Evolutionary conservation across 2,113 vertebrate species (phyloP).

Genomic region (Chaetorhynchus papuensis): DNA sequence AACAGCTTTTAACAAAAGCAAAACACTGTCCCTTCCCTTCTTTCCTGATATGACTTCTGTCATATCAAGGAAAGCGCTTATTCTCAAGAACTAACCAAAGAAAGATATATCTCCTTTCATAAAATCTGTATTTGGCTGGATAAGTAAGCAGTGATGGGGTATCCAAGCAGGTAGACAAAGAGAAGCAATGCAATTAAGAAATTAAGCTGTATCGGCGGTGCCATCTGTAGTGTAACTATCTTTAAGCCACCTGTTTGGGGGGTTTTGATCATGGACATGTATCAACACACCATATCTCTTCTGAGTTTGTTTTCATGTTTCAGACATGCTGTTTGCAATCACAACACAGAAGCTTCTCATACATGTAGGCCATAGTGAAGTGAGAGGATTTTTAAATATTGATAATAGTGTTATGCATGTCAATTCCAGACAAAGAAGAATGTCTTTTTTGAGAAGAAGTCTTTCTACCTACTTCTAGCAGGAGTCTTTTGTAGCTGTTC

Average conservation of each 20-base stretch:
- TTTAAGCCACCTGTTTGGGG: not conserved
- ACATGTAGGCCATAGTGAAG: not conserved
- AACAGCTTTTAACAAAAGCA: not conserved
- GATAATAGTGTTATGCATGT: not conserved
- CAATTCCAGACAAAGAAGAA: not conserved
- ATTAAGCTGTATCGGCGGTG: not conserved
- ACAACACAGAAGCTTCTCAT: not conserved
- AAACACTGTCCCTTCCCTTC: not conserved
- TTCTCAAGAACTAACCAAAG: accelerated
- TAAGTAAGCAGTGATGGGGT: not conserved
- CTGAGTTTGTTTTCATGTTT: not conserved
- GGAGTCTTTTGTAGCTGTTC: not conserved
- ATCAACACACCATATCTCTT: accelerated
- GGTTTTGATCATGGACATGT: not conserved
- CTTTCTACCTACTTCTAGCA: not conserved
- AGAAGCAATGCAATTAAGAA: not conserved
- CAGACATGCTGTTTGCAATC: not conserved
- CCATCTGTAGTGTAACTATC: not conserved
- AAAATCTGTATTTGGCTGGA: not conserved
- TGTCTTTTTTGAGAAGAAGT: not conserved
- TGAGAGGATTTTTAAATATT: not conserved
- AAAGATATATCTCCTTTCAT: not conserved
- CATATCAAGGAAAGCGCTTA: not conserved
- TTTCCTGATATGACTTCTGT: not conserved
- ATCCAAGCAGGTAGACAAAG: not conserved